A percentile compares a stretch with the other conserved stretches of the same genome.
Evolutionary conservation across 2,888 invertebrate species (phyloP).

Genomic region (Lysandra bellargus): DNA sequence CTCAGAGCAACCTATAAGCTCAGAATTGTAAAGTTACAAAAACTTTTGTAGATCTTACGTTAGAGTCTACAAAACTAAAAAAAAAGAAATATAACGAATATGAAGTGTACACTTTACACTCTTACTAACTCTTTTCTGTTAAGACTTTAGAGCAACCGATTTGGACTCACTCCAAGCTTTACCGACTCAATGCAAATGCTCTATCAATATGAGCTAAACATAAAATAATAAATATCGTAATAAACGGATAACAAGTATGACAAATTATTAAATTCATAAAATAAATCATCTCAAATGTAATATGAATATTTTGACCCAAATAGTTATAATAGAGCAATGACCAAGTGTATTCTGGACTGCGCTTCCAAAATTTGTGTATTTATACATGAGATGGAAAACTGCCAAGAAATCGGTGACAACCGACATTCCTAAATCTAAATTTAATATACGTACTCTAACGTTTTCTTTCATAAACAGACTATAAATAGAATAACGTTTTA

Average conservation of each 20-base stretch:
- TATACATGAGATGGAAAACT: slow-evolving; percentile 70
- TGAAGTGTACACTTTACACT: too few relatives aligned
- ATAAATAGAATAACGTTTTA: slow-evolving; percentile 41
- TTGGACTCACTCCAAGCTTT: not conserved
- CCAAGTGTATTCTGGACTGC: slow-evolving; percentile 68
- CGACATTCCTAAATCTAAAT: slow-evolving; percentile 60
- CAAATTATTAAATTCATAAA: not conserved
- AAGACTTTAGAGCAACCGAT: not conserved
- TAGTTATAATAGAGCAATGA: slow-evolving; percentile 63
- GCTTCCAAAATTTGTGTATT: slow-evolving; percentile 72
- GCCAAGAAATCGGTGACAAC: slow-evolving; percentile 77
- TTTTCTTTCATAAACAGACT: slow-evolving; percentile 45
- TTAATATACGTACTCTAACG: slow-evolving; percentile 50
- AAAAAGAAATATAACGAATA: too few relatives aligned
- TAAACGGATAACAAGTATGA: not conserved
- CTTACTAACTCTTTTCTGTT: too few relatives aligned
- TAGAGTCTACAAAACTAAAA: too few relatives aligned
- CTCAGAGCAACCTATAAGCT: not conserved
- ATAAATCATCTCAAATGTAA: slow-evolving; percentile 22
- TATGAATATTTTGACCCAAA: slow-evolving; percentile 49
- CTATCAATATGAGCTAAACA: not conserved
- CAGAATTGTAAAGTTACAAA: too few relatives aligned
- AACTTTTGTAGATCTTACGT: too few relatives aligned
- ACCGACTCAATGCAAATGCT: not conserved
- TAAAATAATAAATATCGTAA: not conserved